Evolutionary conservation across 2,888 invertebrate genomes (phyloP).

Genomic region (Heliothis peltigera): DNA sequence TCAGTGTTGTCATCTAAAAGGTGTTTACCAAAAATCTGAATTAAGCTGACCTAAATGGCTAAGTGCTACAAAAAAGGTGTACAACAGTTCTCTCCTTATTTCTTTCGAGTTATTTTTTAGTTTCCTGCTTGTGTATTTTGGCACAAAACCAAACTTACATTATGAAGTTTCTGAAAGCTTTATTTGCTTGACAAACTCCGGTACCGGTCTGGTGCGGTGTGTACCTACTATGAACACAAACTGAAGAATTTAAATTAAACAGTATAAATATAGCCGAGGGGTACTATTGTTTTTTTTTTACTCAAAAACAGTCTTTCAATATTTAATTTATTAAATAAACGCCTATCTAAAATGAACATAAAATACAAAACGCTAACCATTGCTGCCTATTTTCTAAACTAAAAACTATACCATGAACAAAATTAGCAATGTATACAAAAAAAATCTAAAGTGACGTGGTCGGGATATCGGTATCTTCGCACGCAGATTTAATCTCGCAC

Average conservation of each 20-base stretch:
- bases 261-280: constrained; percentile 13
- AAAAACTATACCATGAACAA: not conserved
- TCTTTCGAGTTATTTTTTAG: not conserved
- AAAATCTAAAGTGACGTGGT: not conserved
- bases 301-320: not conserved
- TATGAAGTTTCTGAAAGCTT: constrained; percentile 36
- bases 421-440: constrained; percentile 3
- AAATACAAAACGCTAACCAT: not conserved
- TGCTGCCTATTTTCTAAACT: not conserved
- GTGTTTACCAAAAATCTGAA: not conserved
- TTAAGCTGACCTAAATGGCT: not conserved
- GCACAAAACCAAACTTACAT: constrained; percentile 46
- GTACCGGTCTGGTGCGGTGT: constrained; percentile 8
- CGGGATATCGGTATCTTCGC: constrained; percentile 19
- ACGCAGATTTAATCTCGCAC: constrained; percentile 36
- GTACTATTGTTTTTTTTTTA: not conserved
- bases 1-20: no score
- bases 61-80: not conserved
- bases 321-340: no score
- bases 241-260: constrained; percentile 20
- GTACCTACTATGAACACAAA: constrained; percentile 25
- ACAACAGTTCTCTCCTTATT: not conserved
- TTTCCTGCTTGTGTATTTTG: constrained; percentile 38
- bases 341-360: not conserved
- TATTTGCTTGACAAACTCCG: constrained; percentile 25